phyloP scores from a whole-genome alignment of 2,113 vertebrate genomes.

The Anguilla rostrata region DNA sequence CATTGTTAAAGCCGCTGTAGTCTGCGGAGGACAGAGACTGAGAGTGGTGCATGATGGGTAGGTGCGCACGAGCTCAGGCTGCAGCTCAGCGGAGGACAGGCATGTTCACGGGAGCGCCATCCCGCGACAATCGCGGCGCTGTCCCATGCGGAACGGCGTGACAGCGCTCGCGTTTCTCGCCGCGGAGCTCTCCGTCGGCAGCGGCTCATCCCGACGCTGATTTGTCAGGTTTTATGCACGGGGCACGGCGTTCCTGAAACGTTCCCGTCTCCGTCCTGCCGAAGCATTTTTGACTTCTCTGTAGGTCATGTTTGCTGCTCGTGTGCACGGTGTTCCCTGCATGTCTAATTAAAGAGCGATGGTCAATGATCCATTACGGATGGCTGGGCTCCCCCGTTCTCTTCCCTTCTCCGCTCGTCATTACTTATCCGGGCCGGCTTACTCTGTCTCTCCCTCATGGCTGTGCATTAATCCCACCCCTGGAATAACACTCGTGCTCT shows the following conservation, averaged over 20 bases:
- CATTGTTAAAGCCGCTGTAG: neutral
- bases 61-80: neutral
- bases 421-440: neutral
- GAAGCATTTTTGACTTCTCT: neutral
- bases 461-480: neutral
- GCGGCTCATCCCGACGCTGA: neutral
- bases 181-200: neutral
- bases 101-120: neutral
- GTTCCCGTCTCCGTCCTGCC: neutral
- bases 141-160: neutral
- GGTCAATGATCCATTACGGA: neutral
- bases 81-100: neutral
- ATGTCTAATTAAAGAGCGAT: neutral
- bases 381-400: neutral
- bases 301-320: neutral
- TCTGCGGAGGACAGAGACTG: neutral
- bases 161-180: neutral
- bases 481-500: neutral
- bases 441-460: neutral
- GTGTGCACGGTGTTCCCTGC: neutral
- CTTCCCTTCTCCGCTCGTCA: neutral
- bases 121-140: neutral
- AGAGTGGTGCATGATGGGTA: neutral
- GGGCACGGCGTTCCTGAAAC: neutral
- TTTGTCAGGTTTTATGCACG: neutral